Base-by-base conservation (phyloP, 2,113 vertebrate genomes). In the Odontesthes bonariensis region DNA sequence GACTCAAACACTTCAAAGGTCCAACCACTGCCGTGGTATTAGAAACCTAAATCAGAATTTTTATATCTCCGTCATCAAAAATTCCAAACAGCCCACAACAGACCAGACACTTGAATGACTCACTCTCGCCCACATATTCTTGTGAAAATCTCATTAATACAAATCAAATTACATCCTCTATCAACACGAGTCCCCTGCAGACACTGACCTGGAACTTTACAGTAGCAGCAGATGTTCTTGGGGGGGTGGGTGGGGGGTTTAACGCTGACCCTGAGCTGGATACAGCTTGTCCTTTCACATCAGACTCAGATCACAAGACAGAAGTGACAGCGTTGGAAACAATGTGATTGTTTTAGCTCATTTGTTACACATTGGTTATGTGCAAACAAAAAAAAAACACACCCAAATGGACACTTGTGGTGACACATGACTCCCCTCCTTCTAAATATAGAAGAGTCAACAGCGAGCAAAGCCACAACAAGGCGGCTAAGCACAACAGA, bases 381-480 rank as follows among this genome's bases (percentile, higher is more conserved):
- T 52, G 66, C 59, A 85, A 66, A 81, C 42, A 81, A 67, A 42
- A 55, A 69, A 81, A 67, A 42, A 55, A 69, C 75, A 64, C 70
- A 77, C 60, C 31, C 40, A 23, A 49, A 22, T 23, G 38, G 53
- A 68, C 8, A 78, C 65, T 55, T 27, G 69, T 62, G 74, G 69
- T 84, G 91, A 92, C 88, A 88, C 76, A 88, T 92, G 94, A 94
- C 73, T 85, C 61, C 5, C 27, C 40, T 23, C 4, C n/a, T 72
- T 67, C 92, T 92, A 93, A 94, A 95, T 92, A 94, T 95, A 94
- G 77, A 7, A 31, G n/a, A 62, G 58, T 77, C 46, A 60, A 63
- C 90, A 88, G 88, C 82, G 71, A 44, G 79, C 52, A 13, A 70
- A 89, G 58, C 87, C 85, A 90, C 88, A 91, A 87, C 88, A 91